These are phyloP conservation scores for Entomyzon cyanotis DNA, from an alignment of 2,113 vertebrate species.

Conservation along the genomic window DNA sequence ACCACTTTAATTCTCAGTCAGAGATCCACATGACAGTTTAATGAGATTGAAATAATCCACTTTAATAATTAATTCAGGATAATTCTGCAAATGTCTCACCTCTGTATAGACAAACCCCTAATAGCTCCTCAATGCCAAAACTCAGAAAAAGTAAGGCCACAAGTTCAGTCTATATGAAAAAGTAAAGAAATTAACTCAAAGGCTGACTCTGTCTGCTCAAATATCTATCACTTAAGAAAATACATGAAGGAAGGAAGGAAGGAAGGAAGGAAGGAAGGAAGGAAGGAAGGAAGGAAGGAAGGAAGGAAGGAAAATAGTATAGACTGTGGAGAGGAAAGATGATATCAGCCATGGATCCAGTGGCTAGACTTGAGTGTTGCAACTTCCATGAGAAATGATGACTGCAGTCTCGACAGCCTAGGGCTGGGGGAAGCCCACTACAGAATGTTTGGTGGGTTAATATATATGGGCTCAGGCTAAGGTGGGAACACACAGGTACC, in stretches of 20 bases:
- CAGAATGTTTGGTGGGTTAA: background rate
- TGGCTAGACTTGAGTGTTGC: too few species aligned
- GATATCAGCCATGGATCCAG: too few species aligned
- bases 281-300: too few species aligned
- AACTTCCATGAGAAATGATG: background rate
- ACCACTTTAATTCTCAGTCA: background rate
- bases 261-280: background rate
- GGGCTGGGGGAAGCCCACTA: background rate
- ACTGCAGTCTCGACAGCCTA: fast-evolving
- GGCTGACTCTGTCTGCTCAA: background rate
- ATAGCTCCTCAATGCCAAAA: fast-evolving
- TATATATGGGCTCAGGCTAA: too few species aligned
- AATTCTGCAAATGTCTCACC: background rate
- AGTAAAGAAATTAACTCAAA: background rate
- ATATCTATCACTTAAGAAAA: background rate
- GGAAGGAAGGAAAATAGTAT: background rate
- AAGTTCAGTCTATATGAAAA: background rate
- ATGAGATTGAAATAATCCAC: conserved; percentile 11
- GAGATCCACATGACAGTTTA: background rate
- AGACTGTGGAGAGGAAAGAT: background rate
- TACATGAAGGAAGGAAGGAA: background rate
- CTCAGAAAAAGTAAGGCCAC: background rate
- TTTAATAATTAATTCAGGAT: background rate
- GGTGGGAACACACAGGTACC: too few species aligned
- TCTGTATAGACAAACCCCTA: background rate